These are phyloP conservation scores for Menidia beryllina DNA, from an alignment of 2,113 vertebrate genomes.

Conservation along the genomic window DNA sequence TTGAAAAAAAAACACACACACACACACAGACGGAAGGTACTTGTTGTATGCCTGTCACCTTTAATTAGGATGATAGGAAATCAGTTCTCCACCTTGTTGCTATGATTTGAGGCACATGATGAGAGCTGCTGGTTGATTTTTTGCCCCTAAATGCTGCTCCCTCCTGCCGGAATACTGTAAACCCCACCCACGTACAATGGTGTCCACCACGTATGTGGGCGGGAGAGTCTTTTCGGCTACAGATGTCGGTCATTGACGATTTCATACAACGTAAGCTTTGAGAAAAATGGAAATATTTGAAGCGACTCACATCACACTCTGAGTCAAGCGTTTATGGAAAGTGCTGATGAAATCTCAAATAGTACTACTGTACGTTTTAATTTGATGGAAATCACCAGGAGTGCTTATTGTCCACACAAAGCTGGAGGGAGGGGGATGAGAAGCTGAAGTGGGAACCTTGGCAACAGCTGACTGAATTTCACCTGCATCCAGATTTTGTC, in stretches of 20 bases:
- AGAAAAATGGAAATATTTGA: neutral
- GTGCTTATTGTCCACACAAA: neutral
- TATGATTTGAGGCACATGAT: conserved; percentile 23
- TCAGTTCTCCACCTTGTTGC: neutral
- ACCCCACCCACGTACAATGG: neutral
- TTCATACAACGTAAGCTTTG: neutral
- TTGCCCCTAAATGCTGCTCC: conserved; percentile 17
- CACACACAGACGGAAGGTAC: conserved; percentile 1
- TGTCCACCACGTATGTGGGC: conserved; percentile 3
- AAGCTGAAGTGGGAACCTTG: neutral
- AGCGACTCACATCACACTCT: neutral
- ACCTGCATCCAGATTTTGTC: neutral
- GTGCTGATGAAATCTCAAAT: neutral
- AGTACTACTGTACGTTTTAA: neutral
- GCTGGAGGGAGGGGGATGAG: neutral
- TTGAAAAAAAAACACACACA: neutral
- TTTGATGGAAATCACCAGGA: neutral
- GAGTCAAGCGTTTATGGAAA: neutral
- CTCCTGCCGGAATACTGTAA: conserved; percentile 28
- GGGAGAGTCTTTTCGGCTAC: neutral
- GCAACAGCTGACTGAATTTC: neutral
- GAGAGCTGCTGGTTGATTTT: conserved; percentile 26
- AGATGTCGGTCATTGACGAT: neutral
- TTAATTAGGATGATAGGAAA: conserved; percentile 28
- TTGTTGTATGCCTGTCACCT: conserved; percentile 29